phyloP scores from a whole-genome alignment of 2,113 vertebrate genomes.

The Peromyscus californicus region DNA sequence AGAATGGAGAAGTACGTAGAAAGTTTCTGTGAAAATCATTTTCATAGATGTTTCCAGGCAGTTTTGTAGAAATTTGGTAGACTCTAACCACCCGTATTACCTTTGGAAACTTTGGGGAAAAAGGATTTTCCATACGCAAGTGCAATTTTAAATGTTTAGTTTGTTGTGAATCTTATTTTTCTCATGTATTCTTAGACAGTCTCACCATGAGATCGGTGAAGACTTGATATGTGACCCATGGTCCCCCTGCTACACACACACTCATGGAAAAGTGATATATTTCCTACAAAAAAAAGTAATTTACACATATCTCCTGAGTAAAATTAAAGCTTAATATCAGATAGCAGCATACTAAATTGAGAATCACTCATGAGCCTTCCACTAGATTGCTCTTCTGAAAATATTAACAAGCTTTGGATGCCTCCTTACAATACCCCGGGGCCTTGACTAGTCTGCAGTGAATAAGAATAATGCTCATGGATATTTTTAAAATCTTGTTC shows the following conservation, averaged over 20 bases:
- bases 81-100: neutral
- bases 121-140: neutral
- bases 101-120: neutral
- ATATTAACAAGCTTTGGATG: neutral
- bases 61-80: neutral
- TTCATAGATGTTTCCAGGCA: neutral
- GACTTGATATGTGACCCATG: neutral
- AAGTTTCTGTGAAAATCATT: neutral
- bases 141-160: neutral
- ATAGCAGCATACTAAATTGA: neutral
- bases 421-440: neutral
- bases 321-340: conserved; percentile 24
- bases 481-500: neutral
- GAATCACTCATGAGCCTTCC: neutral
- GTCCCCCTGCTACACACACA: neutral
- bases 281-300: neutral
- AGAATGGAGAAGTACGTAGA: neutral
- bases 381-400: neutral
- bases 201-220: neutral
- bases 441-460: neutral
- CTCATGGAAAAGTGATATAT: neutral
- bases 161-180: neutral
- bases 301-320: neutral
- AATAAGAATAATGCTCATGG: neutral
- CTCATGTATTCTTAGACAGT: neutral